These are phyloP conservation scores for Formica exsecta DNA, from an alignment of 1,140 invertebrate species.

Conservation along the genomic window DNA sequence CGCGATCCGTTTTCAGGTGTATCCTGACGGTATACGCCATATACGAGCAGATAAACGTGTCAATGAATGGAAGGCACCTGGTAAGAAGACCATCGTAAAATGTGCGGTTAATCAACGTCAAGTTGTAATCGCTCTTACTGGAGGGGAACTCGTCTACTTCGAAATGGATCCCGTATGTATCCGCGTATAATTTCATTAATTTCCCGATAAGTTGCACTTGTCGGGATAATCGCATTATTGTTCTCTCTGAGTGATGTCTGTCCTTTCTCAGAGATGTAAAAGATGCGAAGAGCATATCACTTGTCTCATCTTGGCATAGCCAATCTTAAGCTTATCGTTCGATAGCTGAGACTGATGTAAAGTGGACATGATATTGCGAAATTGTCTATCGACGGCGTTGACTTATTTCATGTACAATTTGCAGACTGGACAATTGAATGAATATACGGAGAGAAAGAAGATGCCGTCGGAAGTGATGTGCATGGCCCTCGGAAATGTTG, in stretches of 20 bases:
- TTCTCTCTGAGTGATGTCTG: constrained; percentile 76
- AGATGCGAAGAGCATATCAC: constrained; percentile 78
- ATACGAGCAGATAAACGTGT: constrained; percentile 99
- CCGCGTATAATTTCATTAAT: not conserved
- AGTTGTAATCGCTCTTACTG: constrained; percentile 98
- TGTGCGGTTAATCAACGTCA: constrained; percentile 99
- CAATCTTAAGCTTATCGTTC: not conserved
- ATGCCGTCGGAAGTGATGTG: constrained; percentile 99
- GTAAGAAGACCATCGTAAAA: constrained; percentile 98
- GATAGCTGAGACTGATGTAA: constrained; percentile 27
- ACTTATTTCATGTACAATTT: constrained; percentile 57
- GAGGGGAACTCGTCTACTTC: constrained; percentile 99
- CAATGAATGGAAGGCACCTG: constrained; percentile 99
- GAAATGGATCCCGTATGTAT: constrained; percentile 98
- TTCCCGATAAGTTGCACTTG: constrained; percentile 2
- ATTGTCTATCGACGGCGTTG: not conserved
- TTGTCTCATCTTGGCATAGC: constrained; percentile 56
- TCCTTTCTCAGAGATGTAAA: constrained; percentile 80
- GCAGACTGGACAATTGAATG: constrained; percentile 98
- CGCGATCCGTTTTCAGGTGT: constrained; percentile 88
- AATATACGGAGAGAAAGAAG: constrained; percentile 98
- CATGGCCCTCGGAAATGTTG: constrained; percentile 98
- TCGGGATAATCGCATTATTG: constrained; percentile 70
- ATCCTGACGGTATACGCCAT: constrained; percentile 99
- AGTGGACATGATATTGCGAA: constrained; percentile 55